These are phyloP conservation scores for Pogonomyrmex californicus DNA, from an alignment of 1,140 invertebrate species.

Conservation along the genomic window DNA sequence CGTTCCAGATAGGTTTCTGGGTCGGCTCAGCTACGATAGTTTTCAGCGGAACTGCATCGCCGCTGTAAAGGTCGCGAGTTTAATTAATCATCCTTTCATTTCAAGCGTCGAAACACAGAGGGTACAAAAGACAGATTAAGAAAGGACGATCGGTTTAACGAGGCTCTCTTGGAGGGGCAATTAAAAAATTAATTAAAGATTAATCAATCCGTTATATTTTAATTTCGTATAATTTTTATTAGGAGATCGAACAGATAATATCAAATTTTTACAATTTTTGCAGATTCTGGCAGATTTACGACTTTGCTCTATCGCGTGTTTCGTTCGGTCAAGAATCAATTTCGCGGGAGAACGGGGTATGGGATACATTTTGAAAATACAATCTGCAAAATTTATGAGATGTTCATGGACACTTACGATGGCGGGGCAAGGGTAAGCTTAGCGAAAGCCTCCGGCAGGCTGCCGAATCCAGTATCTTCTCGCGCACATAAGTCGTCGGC, in stretches of 20 bases:
- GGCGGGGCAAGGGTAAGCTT: slow-evolving; percentile 92
- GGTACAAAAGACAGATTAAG: neutral
- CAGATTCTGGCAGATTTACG: too few relatives aligned
- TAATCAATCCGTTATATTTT: neutral
- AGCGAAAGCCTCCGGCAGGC: slow-evolving; percentile 93
- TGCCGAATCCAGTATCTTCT: slow-evolving; percentile 92
- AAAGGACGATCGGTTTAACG: neutral
- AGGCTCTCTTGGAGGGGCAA: neutral
- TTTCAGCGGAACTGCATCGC: slow-evolving; percentile 91
- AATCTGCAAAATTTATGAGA: slow-evolving; percentile 20
- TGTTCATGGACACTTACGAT: slow-evolving; percentile 89
- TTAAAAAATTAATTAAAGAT: slow-evolving; percentile 1
- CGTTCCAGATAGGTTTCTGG: slow-evolving; percentile 96
- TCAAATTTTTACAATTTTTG: slow-evolving; percentile 2
- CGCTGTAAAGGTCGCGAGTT: slow-evolving; percentile 86
- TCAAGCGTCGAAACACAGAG: slow-evolving; percentile 13
- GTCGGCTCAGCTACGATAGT: slow-evolving; percentile 94
- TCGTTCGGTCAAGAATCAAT: neutral
- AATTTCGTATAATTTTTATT: neutral
- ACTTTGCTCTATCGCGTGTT: neutral
- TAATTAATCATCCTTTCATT: slow-evolving; percentile 38
- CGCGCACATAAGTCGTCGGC: slow-evolving; percentile 93
- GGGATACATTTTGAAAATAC: neutral
- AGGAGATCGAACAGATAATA: neutral
- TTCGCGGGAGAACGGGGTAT: neutral